Conservation (phyloP, 2,888 invertebrate genomes). For the Torymus aiolomorphi region DNA sequence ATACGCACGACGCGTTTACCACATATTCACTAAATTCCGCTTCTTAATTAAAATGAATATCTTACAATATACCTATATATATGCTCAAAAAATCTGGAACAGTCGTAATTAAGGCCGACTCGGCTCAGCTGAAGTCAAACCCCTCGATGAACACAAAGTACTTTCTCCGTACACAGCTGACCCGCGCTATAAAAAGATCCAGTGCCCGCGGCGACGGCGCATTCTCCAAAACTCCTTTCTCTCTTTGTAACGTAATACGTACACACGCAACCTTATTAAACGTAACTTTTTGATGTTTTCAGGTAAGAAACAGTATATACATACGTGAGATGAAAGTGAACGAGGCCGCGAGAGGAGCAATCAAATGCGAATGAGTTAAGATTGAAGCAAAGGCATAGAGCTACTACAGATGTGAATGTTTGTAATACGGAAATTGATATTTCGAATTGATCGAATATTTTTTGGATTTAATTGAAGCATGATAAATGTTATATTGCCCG, state of each 20-base stretch:
- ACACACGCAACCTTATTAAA: constrained; percentile 2
- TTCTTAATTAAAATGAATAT: too few species aligned
- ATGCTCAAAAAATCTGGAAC: too few species aligned
- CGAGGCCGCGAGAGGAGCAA: constrained; percentile 42
- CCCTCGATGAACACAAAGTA: too few species aligned
- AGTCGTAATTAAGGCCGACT: too few species aligned
- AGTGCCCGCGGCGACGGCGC: not conserved
- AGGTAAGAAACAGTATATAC: not conserved
- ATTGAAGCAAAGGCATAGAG: not conserved
- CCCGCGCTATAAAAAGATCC: constrained; percentile 1
- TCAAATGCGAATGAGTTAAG: not conserved
- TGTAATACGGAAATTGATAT: not conserved
- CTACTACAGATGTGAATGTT: not conserved
- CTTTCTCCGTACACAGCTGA: too few species aligned
- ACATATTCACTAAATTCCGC: too few species aligned
- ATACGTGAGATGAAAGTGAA: not conserved
- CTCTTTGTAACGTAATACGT: not conserved
- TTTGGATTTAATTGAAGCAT: too few species aligned
- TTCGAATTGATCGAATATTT: too few species aligned
- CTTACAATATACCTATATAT: too few species aligned
- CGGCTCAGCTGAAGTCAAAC: too few species aligned
- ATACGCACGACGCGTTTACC: too few species aligned
- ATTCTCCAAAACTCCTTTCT: constrained; percentile 4
- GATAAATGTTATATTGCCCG: too few species aligned
- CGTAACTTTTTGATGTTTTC: constrained; percentile 9